phyloP scores from a whole-genome alignment of 2,888 invertebrate species.

The Apotomis betuletana region DNA sequence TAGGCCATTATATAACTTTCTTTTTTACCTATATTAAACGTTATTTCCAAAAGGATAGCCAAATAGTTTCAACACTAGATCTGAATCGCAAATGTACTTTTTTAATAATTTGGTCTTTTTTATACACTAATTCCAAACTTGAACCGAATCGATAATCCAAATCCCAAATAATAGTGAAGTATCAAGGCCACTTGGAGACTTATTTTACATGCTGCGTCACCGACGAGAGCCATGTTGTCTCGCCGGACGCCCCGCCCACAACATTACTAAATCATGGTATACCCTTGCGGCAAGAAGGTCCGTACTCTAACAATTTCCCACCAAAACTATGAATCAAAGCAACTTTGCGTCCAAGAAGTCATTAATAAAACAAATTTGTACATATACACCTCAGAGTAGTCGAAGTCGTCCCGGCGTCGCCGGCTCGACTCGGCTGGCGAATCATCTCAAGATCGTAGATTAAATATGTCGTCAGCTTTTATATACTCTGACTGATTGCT shows the following conservation, averaged over 20 bases:
- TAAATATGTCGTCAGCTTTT: constrained; percentile 44
- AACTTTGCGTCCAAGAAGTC: constrained; percentile 64
- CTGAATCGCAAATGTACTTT: constrained; percentile 75
- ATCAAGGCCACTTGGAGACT: constrained; percentile 84
- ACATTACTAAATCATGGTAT: constrained; percentile 72
- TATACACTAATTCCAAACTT: constrained; percentile 81
- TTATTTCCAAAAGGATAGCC: constrained; percentile 82
- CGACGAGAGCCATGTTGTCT: constrained; percentile 63
- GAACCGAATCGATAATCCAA: constrained; percentile 78
- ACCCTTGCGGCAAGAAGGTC: constrained; percentile 80
- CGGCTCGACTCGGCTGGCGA: constrained; percentile 31
- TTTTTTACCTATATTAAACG: constrained; percentile 74
- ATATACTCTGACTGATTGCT: constrained; percentile 52
- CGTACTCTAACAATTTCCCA: constrained; percentile 68
- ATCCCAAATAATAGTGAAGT: constrained; percentile 80
- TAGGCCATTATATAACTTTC: constrained; percentile 77
- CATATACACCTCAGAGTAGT: constrained; percentile 62
- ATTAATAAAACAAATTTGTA: constrained; percentile 78
- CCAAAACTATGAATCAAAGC: constrained; percentile 75
- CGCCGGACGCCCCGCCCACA: constrained; percentile 70
- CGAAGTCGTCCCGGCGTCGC: constrained; percentile 24
- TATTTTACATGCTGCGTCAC: constrained; percentile 73
- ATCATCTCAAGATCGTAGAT: constrained; percentile 31
- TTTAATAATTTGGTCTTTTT: constrained; percentile 80
- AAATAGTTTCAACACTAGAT: constrained; percentile 79